Evolutionary conservation across 2,888 invertebrate genomes (phyloP).

Genomic region (Hermaeophaga mercurialis): DNA sequence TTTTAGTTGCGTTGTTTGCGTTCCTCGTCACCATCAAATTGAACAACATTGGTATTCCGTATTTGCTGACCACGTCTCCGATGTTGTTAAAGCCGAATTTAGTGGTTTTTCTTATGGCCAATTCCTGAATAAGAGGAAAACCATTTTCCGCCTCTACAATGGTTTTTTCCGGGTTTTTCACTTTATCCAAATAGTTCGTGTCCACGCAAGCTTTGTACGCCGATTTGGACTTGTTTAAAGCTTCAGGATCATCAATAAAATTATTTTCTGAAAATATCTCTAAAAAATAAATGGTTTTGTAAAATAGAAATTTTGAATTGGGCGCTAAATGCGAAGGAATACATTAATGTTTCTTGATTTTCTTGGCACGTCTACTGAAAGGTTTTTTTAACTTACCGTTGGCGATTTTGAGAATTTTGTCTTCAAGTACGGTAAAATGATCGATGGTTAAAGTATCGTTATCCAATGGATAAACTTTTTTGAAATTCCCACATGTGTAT

Average conservation of each 20-base stretch:
- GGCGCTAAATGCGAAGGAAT: background rate
- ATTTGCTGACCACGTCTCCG: slow-evolving; percentile 51
- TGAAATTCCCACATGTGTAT: slow-evolving; percentile 59
- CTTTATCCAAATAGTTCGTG: slow-evolving; percentile 36
- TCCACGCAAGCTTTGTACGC: slow-evolving; percentile 53
- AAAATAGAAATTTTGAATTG: background rate
- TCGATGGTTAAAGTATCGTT: slow-evolving; percentile 48
- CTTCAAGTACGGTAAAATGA: slow-evolving; percentile 55
- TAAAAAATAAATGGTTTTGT: slow-evolving; percentile 29
- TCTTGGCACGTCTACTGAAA: background rate
- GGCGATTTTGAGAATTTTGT: slow-evolving; percentile 49
- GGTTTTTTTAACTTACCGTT: slow-evolving; percentile 45
- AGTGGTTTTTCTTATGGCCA: background rate
- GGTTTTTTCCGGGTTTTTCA: slow-evolving; percentile 47
- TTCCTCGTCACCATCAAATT: slow-evolving; percentile 43
- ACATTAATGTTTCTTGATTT: background rate
- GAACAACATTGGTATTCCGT: slow-evolving; percentile 54
- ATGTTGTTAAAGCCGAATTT: slow-evolving; percentile 49
- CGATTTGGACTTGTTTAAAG: slow-evolving; percentile 52
- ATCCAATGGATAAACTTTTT: slow-evolving; percentile 53
- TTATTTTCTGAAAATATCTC: slow-evolving; percentile 47
- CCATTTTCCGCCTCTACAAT: slow-evolving; percentile 49
- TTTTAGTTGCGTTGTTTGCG: slow-evolving; percentile 44
- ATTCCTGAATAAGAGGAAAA: slow-evolving; percentile 49
- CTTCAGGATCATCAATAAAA: slow-evolving; percentile 44